Conservation (phyloP, 92 coral and sea anemone genomes). For the Parazoanthus atlanticus region DNA sequence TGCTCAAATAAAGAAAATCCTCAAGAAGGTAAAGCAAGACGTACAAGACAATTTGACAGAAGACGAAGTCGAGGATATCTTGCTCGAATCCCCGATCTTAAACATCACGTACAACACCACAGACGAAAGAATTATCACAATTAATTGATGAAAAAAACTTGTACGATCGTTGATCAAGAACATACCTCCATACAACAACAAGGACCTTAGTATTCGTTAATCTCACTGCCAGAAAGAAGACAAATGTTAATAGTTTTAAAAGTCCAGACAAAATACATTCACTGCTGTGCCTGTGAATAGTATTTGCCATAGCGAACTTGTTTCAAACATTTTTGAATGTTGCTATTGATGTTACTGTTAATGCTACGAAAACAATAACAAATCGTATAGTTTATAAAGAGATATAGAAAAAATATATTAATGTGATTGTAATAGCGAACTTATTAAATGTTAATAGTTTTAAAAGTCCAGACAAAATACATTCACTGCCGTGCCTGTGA, state of each 20-base stretch:
- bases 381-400: background rate
- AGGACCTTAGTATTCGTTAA: no score
- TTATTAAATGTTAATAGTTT: background rate
- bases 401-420: background rate
- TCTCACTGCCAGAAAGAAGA: no score
- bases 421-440: no score
- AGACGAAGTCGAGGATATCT: background rate
- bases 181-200: no score
- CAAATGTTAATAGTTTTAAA: constrained; percentile 1
- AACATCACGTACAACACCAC: no score
- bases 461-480: background rate
- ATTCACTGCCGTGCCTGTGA: background rate
- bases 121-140: no score
- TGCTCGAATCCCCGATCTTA: background rate
- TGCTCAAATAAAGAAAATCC: background rate
- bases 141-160: no score
- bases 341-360: background rate
- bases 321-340: background rate
- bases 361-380: background rate
- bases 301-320: background rate
- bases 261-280: background rate
- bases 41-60: background rate
- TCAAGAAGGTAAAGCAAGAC: background rate
- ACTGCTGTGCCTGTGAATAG: constrained; percentile 1
- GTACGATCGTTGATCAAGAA: no score